These are phyloP conservation scores for Emydocephalus ijimae DNA, from an alignment of 2,113 vertebrate species.

Conservation along the genomic window DNA sequence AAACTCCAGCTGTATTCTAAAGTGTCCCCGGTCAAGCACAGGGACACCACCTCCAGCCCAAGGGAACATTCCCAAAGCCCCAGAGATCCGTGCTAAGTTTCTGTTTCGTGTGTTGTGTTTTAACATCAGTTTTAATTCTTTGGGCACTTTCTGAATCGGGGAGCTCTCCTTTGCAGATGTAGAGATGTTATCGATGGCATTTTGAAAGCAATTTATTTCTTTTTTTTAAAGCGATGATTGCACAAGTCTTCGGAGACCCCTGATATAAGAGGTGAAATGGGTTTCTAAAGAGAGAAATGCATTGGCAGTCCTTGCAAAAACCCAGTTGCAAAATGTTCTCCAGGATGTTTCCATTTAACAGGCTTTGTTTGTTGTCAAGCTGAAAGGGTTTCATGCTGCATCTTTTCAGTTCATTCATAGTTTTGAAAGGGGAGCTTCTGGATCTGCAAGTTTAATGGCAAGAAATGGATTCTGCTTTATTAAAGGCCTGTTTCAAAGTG, in stretches of 20 bases:
- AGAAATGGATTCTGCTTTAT: background rate
- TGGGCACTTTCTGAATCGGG: background rate
- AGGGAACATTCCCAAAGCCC: background rate
- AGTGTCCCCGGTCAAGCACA: background rate
- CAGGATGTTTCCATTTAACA: background rate
- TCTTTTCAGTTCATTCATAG: background rate
- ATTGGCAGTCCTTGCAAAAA: background rate
- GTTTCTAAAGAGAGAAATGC: background rate
- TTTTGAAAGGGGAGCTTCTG: background rate
- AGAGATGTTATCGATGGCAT: background rate
- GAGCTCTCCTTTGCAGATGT: background rate
- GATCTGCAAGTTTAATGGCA: background rate
- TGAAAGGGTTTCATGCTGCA: background rate
- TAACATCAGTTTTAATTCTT: background rate
- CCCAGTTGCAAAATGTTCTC: background rate
- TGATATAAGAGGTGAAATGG: too few relatives aligned
- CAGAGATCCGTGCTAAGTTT: background rate
- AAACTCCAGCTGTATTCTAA: too few relatives aligned
- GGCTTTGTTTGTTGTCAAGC: background rate
- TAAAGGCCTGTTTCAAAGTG: background rate
- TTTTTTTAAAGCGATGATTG: background rate
- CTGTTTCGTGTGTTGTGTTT: background rate
- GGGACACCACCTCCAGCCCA: too few relatives aligned
- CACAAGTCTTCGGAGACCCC: background rate
- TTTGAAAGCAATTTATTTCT: background rate